Conservation (phyloP, 1,140 invertebrate genomes). For the Monochamus saltuarius region DNA sequence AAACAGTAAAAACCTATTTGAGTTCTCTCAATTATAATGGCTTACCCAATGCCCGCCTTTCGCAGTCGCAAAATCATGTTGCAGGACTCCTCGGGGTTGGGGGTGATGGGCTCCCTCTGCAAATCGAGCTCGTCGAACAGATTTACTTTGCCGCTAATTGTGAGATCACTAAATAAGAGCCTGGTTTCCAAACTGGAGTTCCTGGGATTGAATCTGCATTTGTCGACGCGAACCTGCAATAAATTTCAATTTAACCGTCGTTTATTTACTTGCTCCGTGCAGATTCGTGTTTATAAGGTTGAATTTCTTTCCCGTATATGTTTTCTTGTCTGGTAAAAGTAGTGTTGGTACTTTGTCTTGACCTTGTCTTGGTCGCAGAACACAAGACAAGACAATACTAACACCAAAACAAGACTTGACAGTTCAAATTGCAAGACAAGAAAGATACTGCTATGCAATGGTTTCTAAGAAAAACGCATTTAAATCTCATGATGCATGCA, state of each 20-base stretch:
- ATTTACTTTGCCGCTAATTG: constrained; percentile 72
- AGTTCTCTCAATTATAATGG: constrained; percentile 13
- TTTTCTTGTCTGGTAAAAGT: no score
- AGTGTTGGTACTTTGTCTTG: no score
- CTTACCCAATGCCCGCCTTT: constrained; percentile 72
- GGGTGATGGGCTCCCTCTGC: constrained; percentile 44
- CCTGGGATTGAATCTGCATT: constrained; percentile 70
- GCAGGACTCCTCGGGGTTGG: constrained; percentile 59
- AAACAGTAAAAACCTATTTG: no score
- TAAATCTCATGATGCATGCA: no score
- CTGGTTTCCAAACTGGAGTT: constrained; percentile 74
- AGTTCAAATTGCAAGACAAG: no score
- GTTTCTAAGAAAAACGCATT: no score
- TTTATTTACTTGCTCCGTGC: background rate
- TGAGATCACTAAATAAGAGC: constrained; percentile 74
- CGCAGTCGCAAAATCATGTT: constrained; percentile 76
- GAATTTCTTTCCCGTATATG: no score
- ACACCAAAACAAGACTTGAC: no score
- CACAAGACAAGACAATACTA: no score
- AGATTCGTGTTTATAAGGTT: no score
- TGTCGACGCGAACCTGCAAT: constrained; percentile 64
- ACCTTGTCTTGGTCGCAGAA: no score
- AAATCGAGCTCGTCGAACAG: constrained; percentile 57
- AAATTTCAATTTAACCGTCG: background rate
- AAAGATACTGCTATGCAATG: no score